Percentiles rank a stretch among this genome's conserved stretches.
These are phyloP conservation scores for Anomalospiza imberbis DNA, from an alignment of 2,797 vertebrate species.

Conservation along the genomic window DNA sequence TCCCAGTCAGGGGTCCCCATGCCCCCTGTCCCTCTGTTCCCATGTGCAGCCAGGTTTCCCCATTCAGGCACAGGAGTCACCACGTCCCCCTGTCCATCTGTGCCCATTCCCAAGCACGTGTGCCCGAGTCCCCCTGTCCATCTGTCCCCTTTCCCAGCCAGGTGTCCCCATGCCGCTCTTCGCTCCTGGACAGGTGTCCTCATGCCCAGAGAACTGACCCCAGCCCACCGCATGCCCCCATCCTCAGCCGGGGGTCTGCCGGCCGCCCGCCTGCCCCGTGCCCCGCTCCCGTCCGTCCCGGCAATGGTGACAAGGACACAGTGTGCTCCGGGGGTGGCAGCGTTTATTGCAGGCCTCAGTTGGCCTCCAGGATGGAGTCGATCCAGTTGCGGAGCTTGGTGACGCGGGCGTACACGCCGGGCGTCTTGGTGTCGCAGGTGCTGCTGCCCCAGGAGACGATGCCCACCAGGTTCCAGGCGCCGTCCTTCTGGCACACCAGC, in stretches of 20 bases:
- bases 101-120: too few species aligned
- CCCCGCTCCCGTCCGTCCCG: fast-evolving
- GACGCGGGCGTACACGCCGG: conserved; percentile 78
- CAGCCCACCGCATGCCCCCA: fast-evolving
- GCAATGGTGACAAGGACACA: neutral
- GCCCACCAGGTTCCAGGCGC: conserved; percentile 78
- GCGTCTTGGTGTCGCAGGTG: conserved; percentile 62
- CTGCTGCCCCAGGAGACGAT: conserved; percentile 85
- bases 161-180: neutral
- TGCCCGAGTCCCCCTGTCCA: too few species aligned
- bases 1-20: neutral
- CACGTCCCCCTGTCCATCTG: neutral
- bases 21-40: neutral
- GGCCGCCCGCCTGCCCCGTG: neutral
- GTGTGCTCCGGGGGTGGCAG: fast-evolving
- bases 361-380: conserved; percentile 72
- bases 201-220: neutral
- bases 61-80: neutral
- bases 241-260: fast-evolving
- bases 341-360: conserved; percentile 61
- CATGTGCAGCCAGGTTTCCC: neutral
- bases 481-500: conserved; percentile 79
- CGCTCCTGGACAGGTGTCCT: neutral
- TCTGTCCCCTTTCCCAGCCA: neutral
- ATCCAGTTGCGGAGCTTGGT: conserved; percentile 75